A percentile compares a stretch with the other conserved stretches of the same genome.
phyloP scores from a whole-genome alignment of 2,888 invertebrate genomes.

The Epiblema foenella region DNA sequence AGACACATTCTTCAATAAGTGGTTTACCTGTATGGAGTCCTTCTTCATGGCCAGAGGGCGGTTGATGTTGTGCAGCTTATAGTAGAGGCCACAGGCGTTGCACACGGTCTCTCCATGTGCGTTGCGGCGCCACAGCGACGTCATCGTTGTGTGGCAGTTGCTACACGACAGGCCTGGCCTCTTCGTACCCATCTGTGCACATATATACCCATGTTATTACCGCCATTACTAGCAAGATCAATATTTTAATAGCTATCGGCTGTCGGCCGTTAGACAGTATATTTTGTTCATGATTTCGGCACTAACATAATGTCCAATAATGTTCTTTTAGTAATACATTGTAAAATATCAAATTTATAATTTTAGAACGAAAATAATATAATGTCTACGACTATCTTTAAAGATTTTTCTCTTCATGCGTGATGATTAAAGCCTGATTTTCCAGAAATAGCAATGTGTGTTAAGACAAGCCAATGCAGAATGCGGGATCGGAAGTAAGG shows the following conservation, averaged over 20 bases:
- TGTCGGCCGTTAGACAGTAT: not conserved
- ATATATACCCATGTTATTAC: slow-evolving; percentile 34
- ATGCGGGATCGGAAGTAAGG: slow-evolving; percentile 46
- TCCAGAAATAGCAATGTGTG: slow-evolving; percentile 21
- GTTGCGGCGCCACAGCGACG: slow-evolving; percentile 91
- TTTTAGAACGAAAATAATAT: not conserved
- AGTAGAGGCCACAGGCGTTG: slow-evolving; percentile 99
- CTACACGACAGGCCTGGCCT: slow-evolving; percentile 93
- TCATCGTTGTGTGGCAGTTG: slow-evolving; percentile 95
- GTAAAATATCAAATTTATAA: not conserved
- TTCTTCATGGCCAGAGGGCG: slow-evolving; percentile 94
- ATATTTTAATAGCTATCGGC: slow-evolving; percentile 3
- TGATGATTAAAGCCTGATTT: slow-evolving; percentile 32
- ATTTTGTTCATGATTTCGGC: not conserved
- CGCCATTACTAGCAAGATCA: not conserved
- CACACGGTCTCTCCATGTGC: slow-evolving; percentile 97
- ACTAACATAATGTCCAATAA: not conserved
- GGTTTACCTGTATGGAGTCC: slow-evolving; percentile 78
- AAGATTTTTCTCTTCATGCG: slow-evolving; percentile 13
- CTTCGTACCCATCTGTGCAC: slow-evolving; percentile 86
- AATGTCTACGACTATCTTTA: not conserved
- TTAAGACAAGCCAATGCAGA: slow-evolving; percentile 39
- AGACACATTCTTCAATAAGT: too few species aligned
- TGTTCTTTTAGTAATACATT: too few species aligned
- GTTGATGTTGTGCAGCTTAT: slow-evolving; percentile 95